These are phyloP conservation scores for Coelopa pilipes DNA, from an alignment of 2,888 invertebrate species.

Conservation along the genomic window DNA sequence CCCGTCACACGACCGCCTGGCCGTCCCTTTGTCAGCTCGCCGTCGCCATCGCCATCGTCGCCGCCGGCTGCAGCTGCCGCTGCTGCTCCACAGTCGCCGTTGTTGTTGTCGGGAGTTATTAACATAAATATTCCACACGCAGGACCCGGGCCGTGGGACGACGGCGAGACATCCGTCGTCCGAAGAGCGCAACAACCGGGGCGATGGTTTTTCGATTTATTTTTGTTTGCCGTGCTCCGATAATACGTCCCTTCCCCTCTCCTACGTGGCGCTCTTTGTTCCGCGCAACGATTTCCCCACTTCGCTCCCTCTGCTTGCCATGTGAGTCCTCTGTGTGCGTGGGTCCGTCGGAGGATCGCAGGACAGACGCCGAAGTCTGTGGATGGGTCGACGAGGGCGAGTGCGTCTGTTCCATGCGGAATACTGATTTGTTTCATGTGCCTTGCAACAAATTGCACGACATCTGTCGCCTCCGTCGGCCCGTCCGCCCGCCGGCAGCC, in stretches of 20 bases:
- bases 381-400: neutral
- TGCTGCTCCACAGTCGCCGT: neutral
- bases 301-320: constrained; percentile 37
- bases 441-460: constrained; percentile 19
- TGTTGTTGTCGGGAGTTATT: constrained; percentile 21
- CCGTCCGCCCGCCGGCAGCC: neutral
- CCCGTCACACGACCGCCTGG: neutral
- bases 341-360: neutral
- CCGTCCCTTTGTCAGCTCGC: neutral
- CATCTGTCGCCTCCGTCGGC: constrained; percentile 13
- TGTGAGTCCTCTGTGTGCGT: neutral
- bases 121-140: constrained; percentile 24
- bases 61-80: neutral
- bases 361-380: neutral
- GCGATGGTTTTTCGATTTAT: constrained; percentile 39
- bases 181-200: constrained; percentile 38
- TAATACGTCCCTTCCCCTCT: constrained; percentile 34
- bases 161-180: constrained; percentile 22
- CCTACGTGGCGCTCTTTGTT: constrained; percentile 39
- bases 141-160: neutral
- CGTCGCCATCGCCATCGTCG: neutral
- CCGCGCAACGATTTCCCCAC: constrained; percentile 6
- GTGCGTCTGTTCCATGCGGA: constrained; percentile 8
- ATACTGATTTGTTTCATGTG: constrained; percentile 56
- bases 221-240: constrained; percentile 46